These are phyloP conservation scores for Panurus biarmicus DNA, from an alignment of 2,113 vertebrate genomes.

Conservation along the genomic window DNA sequence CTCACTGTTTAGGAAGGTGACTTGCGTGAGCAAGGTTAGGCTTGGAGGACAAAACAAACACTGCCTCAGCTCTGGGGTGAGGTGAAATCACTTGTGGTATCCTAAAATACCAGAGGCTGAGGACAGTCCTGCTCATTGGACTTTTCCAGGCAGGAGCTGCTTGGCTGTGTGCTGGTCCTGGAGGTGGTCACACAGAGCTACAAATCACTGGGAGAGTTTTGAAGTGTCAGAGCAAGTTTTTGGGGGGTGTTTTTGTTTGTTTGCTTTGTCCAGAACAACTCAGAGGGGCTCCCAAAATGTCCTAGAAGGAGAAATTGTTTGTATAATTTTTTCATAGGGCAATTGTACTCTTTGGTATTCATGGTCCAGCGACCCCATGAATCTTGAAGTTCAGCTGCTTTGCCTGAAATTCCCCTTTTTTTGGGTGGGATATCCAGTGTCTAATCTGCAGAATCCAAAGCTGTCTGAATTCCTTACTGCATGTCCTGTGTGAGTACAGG, in stretches of 20 bases:
- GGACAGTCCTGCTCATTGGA: background rate
- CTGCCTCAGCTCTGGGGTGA: background rate
- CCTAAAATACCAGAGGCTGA: background rate
- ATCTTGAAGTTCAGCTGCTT: background rate
- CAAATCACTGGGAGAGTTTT: background rate
- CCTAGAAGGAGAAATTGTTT: background rate
- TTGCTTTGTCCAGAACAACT: background rate
- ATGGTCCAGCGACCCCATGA: background rate
- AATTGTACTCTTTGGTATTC: background rate
- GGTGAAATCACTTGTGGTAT: background rate
- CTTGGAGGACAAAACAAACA: background rate
- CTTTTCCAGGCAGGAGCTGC: fast-evolving
- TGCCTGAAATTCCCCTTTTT: background rate
- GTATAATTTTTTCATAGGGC: background rate
- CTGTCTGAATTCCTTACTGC: background rate
- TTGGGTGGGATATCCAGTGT: background rate
- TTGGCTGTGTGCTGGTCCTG: too few species aligned
- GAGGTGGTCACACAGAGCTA: background rate
- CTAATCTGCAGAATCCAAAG: background rate
- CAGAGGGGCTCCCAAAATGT: background rate
- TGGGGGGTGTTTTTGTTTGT: fast-evolving
- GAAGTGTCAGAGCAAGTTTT: background rate
- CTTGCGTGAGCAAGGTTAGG: background rate
- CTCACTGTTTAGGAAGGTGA: background rate
- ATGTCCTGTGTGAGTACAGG: background rate